These are phyloP conservation scores for Cladopsammia gracilis DNA, from an alignment of 64 coral and sea anemone species.

Conservation along the genomic window DNA sequence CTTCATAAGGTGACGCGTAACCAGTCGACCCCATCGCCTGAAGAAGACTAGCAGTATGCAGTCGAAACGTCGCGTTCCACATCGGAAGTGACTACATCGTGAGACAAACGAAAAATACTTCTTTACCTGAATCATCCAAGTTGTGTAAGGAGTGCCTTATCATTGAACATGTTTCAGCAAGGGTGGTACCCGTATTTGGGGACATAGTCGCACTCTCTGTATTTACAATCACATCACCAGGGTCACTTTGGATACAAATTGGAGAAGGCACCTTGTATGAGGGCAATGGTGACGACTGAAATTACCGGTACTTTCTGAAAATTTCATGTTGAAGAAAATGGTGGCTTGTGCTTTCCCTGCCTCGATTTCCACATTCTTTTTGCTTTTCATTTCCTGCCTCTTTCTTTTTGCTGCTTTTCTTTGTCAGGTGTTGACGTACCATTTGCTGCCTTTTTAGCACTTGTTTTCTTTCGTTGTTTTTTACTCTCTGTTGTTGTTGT, in stretches of 20 bases:
- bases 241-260: too few relatives aligned
- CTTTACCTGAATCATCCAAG: too few relatives aligned
- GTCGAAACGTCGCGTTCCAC: too few relatives aligned
- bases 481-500: too few relatives aligned
- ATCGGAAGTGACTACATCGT: too few relatives aligned
- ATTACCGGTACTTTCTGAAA: background rate
- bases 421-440: background rate
- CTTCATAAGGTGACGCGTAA: too few relatives aligned
- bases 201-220: background rate
- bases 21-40: too few relatives aligned
- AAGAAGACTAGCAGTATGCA: too few relatives aligned
- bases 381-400: constrained; percentile 21
- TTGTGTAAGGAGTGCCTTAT: background rate
- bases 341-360: constrained; percentile 26
- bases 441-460: constrained; percentile 6
- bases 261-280: too few relatives aligned
- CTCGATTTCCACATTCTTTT: constrained; percentile 34
- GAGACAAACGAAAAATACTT: too few relatives aligned
- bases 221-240: too few relatives aligned
- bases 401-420: background rate
- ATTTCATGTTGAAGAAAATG: constrained; percentile 8
- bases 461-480: too few relatives aligned
- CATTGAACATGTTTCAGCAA: background rate
- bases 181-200: background rate
- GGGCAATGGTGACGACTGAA: background rate